phyloP scores from a whole-genome alignment of 2,888 invertebrate genomes.

The Acheta domesticus region DNA sequence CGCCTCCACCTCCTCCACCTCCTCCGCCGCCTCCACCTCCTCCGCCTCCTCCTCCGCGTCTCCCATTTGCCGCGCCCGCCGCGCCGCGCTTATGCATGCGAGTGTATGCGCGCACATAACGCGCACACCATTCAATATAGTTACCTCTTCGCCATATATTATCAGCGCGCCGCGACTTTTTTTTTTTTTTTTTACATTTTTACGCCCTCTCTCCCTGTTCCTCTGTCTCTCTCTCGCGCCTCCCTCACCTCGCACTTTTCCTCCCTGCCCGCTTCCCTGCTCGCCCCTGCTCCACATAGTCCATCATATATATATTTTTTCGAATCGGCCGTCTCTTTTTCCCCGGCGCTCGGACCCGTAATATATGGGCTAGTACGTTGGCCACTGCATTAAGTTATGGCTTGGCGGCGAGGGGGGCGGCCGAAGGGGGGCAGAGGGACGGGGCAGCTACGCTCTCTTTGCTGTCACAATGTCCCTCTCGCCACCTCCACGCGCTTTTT shows the following conservation, averaged over 20 bases:
- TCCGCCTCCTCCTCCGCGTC: background rate
- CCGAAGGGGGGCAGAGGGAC: background rate
- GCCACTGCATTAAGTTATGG: slow-evolving; percentile 31
- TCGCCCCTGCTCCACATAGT: slow-evolving; percentile 3
- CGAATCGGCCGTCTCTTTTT: slow-evolving; percentile 9
- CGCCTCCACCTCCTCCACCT: background rate
- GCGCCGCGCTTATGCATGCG: background rate
- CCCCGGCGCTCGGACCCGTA: slow-evolving; percentile 21
- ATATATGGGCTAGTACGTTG: slow-evolving; percentile 29
- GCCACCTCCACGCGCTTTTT: slow-evolving; percentile 1
- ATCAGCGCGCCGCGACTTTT: background rate
- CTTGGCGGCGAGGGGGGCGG: slow-evolving; percentile 19
- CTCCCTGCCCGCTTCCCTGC: background rate
- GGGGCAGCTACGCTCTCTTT: slow-evolving; percentile 19
- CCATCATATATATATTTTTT: slow-evolving; percentile 18
- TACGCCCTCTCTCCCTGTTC: background rate
- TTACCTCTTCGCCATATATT: slow-evolving; percentile 18
- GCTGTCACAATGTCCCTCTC: slow-evolving; percentile 18
- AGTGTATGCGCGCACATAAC: slow-evolving; percentile 18
- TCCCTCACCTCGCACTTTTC: background rate
- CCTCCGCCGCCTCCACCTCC: background rate
- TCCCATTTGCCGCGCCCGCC: background rate
- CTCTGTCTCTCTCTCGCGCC: background rate
- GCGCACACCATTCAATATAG: slow-evolving; percentile 18
- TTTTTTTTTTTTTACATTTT: background rate